These are phyloP conservation scores for Melanotaenia duboulayi DNA, from an alignment of 2,113 vertebrate species.

Conservation along the genomic window DNA sequence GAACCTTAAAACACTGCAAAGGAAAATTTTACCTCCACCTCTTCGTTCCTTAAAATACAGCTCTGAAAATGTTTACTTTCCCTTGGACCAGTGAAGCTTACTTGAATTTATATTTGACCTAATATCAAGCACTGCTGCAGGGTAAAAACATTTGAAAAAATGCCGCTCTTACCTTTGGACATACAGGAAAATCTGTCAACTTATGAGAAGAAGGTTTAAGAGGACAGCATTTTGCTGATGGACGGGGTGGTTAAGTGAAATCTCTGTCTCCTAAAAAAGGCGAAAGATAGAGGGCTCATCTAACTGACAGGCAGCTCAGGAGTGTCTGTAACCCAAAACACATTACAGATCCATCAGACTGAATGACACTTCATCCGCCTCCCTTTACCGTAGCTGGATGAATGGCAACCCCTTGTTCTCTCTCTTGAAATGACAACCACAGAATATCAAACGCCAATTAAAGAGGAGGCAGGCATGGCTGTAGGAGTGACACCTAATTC, in stretches of 20 bases:
- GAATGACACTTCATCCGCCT: conserved; percentile 63
- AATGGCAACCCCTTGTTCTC: conserved; percentile 74
- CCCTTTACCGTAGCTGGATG: conserved; percentile 58
- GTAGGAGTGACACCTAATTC: conserved; percentile 78
- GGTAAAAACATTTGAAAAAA: conserved; percentile 37
- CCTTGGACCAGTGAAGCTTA: conserved; percentile 31
- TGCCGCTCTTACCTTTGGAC: conserved; percentile 28
- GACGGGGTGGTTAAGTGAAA: conserved; percentile 71
- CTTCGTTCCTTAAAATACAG: background rate
- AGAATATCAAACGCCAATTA: conserved; percentile 82
- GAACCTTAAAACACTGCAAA: conserved; percentile 1
- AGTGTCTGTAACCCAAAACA: conserved; percentile 69
- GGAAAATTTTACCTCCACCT: background rate
- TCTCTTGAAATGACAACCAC: conserved; percentile 74
- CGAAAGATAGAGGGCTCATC: conserved; percentile 56
- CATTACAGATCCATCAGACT: conserved; percentile 77
- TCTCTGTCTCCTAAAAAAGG: conserved; percentile 59
- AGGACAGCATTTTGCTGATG: conserved; percentile 56
- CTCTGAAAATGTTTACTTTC: conserved; percentile 17
- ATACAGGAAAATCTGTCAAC: conserved; percentile 37
- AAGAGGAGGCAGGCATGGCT: conserved; percentile 66
- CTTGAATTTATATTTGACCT: conserved; percentile 29
- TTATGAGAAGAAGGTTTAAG: conserved; percentile 54
- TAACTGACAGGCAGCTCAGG: conserved; percentile 71
- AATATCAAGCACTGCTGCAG: conserved; percentile 12